phyloP scores from a whole-genome alignment of 2,113 vertebrate species.

The Puntigrus tetrazona region DNA sequence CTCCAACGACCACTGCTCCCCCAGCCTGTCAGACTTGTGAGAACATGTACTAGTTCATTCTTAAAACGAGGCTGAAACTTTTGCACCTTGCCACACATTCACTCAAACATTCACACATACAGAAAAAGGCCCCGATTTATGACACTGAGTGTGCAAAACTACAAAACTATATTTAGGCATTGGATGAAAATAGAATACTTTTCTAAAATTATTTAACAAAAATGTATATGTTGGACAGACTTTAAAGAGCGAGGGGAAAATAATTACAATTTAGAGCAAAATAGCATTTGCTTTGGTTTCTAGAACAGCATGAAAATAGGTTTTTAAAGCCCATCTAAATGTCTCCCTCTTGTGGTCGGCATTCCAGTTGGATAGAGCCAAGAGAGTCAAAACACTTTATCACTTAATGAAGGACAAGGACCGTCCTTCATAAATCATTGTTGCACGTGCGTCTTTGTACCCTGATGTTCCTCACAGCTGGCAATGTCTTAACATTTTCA shows the following conservation, averaged over 20 bases:
- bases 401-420: neutral
- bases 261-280: neutral
- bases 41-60: constrained; percentile 43
- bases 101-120: constrained; percentile 26
- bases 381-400: neutral
- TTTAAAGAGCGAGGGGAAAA: neutral
- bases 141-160: constrained; percentile 13
- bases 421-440: neutral
- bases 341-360: constrained; percentile 70
- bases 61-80: constrained; percentile 58
- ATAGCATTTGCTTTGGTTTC: neutral
- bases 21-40: constrained; percentile 40
- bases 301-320: neutral
- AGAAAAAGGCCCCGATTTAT: constrained; percentile 46
- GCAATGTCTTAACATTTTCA: constrained; percentile 15
- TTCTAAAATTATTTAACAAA: neutral
- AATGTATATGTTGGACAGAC: neutral
- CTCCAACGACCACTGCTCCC: neutral
- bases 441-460: neutral
- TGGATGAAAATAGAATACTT: neutral
- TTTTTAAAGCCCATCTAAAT: constrained; percentile 36
- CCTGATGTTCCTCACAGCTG: constrained; percentile 11
- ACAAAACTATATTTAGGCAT: constrained; percentile 36
- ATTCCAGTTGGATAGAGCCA: neutral
- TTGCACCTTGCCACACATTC: constrained; percentile 38